Base-by-base conservation (phyloP, 1,140 invertebrate species). In the Caenorhabditis remanei region DNA sequence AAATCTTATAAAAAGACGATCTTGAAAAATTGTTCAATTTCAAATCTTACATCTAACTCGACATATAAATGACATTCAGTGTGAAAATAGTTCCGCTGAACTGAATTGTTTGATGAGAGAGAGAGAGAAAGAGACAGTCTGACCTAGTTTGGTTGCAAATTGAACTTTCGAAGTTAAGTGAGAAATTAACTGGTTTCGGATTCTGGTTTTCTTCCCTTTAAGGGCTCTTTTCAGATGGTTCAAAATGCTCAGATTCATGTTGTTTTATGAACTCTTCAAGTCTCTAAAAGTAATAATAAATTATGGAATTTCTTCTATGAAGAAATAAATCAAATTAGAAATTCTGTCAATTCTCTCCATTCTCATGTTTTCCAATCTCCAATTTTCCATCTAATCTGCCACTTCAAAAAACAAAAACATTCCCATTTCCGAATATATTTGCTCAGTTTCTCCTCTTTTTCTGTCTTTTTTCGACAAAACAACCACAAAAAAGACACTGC, bases 161-260 rank as follows among this genome's bases (percentile, higher is more conserved):
- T 21, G 65, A 48, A 71, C 61, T 63, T 63, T 63, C 40, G 65
- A 71, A 71, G 46, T 46, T 46, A 65, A 11, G 65, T n/a, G 40
- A 40, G 63, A 58, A 21, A 63, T 21, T 40, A 11, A 63, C 8
- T 32, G n/a, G 21, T 63, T 63, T 63, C 4, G 16, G 1, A 53
- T 53, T 53, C 16, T 32, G 32, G 32, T 0, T 32, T 53, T 16
- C 50, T 61, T 61, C 56, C 6, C 24, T 65, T 40, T 65, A n/a
- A 11, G 6, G 11, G 11, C 32, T 32, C 32, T 32, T 32, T 32
- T 32, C 32, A 32, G 32, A 32, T 32, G 32, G 2, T 2, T 0
- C 1, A 32, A 32, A 32, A 32, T 32, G 32, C 32, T 32, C 32
- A 32, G 32, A 32, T 32, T 32, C 32, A 32, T 0, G 32, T 32